phyloP scores from a whole-genome alignment of 2,888 invertebrate species.

The Gisinianus flammeolus region DNA sequence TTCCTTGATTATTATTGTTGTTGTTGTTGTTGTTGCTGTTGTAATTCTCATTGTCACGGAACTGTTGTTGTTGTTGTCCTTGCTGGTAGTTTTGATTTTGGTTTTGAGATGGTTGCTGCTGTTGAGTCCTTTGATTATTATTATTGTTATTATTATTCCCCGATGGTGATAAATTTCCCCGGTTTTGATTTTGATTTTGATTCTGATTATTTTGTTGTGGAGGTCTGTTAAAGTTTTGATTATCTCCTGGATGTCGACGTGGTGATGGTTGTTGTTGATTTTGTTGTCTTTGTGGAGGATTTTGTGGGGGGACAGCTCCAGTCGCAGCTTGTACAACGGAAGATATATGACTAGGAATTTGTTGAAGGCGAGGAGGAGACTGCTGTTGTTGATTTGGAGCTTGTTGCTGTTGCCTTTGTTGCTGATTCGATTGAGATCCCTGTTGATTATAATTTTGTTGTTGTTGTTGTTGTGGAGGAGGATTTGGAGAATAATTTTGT shows the following conservation, averaged over 20 bases:
- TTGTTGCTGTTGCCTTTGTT: not conserved
- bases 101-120: conserved; percentile 2
- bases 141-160: not conserved
- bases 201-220: conserved; percentile 7
- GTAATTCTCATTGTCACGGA: conserved; percentile 2
- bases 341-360: conserved; percentile 6
- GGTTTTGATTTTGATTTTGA: conserved; percentile 17
- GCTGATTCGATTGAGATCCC: not conserved
- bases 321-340: conserved; percentile 26
- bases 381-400: conserved; percentile 3
- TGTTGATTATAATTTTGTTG: conserved; percentile 5
- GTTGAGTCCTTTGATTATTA: not conserved
- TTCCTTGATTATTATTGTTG: not conserved
- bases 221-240: conserved; percentile 10
- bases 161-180: not conserved
- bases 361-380: conserved; percentile 19
- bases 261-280: not conserved
- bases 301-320: conserved; percentile 21
- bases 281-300: not conserved
- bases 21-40: conserved; percentile 4
- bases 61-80: conserved; percentile 24
- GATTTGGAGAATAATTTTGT: not conserved
- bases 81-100: conserved; percentile 3
- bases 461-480: conserved; percentile 15
- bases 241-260: conserved; percentile 23